These are phyloP conservation scores for Kryptolebias ocellatus DNA, from an alignment of 2,797 vertebrate species.

Conservation along the genomic window DNA sequence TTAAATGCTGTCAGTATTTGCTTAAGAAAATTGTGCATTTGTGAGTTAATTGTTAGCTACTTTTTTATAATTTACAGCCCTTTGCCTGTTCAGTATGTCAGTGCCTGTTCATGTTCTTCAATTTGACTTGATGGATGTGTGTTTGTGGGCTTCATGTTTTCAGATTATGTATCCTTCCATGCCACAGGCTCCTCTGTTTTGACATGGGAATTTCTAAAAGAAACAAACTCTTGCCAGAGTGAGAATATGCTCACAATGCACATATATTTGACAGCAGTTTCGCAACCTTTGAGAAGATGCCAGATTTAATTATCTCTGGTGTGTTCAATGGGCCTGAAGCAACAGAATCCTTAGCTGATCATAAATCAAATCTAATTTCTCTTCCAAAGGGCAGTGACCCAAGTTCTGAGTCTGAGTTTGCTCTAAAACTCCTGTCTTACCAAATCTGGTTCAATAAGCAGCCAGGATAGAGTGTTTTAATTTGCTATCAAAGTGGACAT, in stretches of 20 bases:
- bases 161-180: not conserved
- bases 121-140: not conserved
- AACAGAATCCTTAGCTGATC: conserved; percentile 50
- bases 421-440: conserved; percentile 37
- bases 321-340: conserved; percentile 41
- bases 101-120: not conserved
- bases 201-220: conserved; percentile 22
- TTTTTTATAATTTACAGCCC: not conserved
- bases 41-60: too few species aligned
- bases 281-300: conserved; percentile 54
- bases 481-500: conserved; percentile 50
- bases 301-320: conserved; percentile 60
- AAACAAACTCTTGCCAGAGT: conserved; percentile 21
- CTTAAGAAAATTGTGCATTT: conserved; percentile 3
- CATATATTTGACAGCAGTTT: conserved; percentile 50
- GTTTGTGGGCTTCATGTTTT: conserved; percentile 10
- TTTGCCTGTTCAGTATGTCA: not conserved
- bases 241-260: conserved; percentile 12
- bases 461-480: conserved; percentile 34
- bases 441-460: conserved; percentile 48
- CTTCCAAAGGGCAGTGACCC: conserved; percentile 38
- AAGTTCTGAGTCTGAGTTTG: conserved; percentile 39
- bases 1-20: conserved; percentile 1
- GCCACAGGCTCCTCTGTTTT: conserved; percentile 21
- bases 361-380: conserved; percentile 59